phyloP scores from a whole-genome alignment of 2,888 invertebrate species.

The Sinohyriopsis cumingii region DNA sequence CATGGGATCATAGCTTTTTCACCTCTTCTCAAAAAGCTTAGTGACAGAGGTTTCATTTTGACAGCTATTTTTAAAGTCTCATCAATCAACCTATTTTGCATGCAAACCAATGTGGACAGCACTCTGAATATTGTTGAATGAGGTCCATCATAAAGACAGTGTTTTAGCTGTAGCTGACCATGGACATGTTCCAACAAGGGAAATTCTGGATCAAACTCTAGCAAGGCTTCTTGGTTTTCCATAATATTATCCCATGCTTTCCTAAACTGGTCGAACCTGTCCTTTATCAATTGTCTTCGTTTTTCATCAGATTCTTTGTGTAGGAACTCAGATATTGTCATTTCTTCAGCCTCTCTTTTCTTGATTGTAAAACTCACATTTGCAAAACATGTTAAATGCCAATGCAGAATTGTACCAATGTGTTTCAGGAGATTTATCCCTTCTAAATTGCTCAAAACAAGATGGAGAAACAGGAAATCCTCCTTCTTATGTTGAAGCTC shows the following conservation, averaged over 20 bases:
- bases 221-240: neutral
- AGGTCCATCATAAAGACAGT: constrained; percentile 27
- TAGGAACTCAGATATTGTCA: constrained; percentile 26
- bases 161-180: too few species aligned
- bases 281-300: neutral
- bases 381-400: constrained; percentile 36
- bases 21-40: constrained; percentile 11
- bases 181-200: too few species aligned
- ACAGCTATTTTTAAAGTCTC: constrained; percentile 8
- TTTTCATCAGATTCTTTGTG: constrained; percentile 1
- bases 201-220: too few species aligned
- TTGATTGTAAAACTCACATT: constrained; percentile 34
- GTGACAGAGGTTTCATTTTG: constrained; percentile 15
- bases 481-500: constrained; percentile 9
- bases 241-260: neutral
- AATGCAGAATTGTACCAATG: constrained; percentile 31
- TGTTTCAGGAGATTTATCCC: constrained; percentile 21
- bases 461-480: constrained; percentile 16
- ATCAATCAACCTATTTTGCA: constrained; percentile 40
- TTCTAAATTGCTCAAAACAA: constrained; percentile 11
- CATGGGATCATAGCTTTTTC: constrained; percentile 8
- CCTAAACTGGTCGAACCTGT: neutral
- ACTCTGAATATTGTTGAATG: constrained; percentile 19
- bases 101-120: constrained; percentile 18
- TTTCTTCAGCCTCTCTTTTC: constrained; percentile 26